phyloP scores from a whole-genome alignment of 2,797 vertebrate species.

The Mus minutoides region DNA sequence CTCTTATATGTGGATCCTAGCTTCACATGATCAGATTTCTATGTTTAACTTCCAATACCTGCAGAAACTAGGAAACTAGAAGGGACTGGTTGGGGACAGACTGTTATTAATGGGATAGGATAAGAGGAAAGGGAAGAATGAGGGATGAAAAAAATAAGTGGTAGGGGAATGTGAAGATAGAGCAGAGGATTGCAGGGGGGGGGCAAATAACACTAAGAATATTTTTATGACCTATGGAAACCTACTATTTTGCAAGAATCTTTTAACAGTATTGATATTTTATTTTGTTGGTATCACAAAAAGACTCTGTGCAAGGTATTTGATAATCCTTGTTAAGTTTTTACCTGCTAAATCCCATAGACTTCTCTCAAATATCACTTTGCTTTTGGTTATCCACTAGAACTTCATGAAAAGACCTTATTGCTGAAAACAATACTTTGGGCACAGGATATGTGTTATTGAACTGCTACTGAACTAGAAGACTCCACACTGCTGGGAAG shows the following conservation, averaged over 20 bases:
- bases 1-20: background rate
- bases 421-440: background rate
- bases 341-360: background rate
- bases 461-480: background rate
- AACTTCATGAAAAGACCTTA: background rate
- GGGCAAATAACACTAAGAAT: background rate
- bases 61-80: background rate
- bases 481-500: background rate
- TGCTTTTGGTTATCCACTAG: background rate
- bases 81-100: background rate
- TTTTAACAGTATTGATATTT: background rate
- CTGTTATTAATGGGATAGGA: background rate
- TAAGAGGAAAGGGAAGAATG: background rate
- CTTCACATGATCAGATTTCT: background rate
- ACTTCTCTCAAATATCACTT: background rate
- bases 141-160: background rate
- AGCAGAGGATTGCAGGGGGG: background rate
- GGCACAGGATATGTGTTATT: background rate
- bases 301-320: background rate
- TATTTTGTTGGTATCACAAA: background rate
- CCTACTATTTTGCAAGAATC: background rate
- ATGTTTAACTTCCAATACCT: background rate
- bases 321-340: background rate
- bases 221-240: background rate
- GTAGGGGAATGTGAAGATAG: background rate